A percentile compares a stretch with the other conserved stretches of the same genome.
Conservation (phyloP, 2,113 vertebrate genomes). For the Bubo blakistoni region DNA sequence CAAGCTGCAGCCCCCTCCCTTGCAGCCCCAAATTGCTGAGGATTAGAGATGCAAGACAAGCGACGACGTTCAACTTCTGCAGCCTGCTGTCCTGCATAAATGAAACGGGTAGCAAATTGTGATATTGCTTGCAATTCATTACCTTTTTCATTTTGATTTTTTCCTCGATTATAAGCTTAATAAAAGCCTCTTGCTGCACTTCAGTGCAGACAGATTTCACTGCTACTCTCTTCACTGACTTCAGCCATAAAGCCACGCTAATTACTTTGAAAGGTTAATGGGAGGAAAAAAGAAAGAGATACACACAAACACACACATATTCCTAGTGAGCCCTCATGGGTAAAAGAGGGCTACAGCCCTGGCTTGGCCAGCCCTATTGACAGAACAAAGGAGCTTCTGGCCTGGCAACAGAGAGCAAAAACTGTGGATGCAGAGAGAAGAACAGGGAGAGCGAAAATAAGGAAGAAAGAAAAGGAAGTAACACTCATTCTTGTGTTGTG, state of each 20-base stretch:
- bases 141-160: not conserved
- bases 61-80: not conserved
- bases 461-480: conserved; percentile 36
- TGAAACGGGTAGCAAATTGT: not conserved
- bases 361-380: not conserved
- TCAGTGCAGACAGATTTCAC: not conserved
- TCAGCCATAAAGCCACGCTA: not conserved
- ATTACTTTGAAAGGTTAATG: conserved; percentile 21
- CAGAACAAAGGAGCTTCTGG: conserved; percentile 26
- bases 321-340: not conserved
- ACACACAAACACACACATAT: not conserved
- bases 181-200: not conserved
- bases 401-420: conserved; percentile 1
- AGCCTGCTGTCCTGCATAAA: not conserved
- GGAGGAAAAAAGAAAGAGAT: not conserved
- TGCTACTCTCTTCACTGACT: not conserved
- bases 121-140: not conserved
- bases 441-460: not conserved
- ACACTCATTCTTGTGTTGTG: not conserved
- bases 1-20: not conserved
- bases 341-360: not conserved
- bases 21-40: not conserved
- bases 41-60: not conserved
- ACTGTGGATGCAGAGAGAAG: not conserved
- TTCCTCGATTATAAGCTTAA: not conserved